Conservation (phyloP, 2,888 invertebrate species). For the Brachypalpus laphriformis region DNA sequence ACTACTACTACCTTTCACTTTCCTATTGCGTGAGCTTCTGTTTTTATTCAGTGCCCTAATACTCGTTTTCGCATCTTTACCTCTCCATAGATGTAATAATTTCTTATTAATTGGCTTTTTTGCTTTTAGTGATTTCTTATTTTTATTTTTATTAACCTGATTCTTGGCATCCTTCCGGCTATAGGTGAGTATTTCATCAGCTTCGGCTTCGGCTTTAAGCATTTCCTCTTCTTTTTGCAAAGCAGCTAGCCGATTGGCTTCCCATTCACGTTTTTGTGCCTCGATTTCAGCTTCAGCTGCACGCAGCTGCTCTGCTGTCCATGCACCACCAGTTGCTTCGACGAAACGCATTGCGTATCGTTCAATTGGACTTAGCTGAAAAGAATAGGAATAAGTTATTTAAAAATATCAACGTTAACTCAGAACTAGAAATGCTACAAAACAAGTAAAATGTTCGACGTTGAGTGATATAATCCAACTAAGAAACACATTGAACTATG, state of each 20-base stretch:
- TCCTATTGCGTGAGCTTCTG: constrained; percentile 71
- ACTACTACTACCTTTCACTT: constrained; percentile 32
- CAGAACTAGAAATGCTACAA: not conserved
- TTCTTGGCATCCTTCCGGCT: constrained; percentile 90
- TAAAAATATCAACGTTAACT: not conserved
- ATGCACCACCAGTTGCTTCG: constrained; percentile 91
- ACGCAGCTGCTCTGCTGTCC: constrained; percentile 92
- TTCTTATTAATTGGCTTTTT: constrained; percentile 44
- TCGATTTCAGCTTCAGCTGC: constrained; percentile 95
- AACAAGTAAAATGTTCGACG: no score
- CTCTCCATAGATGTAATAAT: constrained; percentile 21
- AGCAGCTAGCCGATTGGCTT: constrained; percentile 90
- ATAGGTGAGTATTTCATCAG: constrained; percentile 88
- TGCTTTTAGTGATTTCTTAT: constrained; percentile 60
- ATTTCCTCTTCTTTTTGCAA: constrained; percentile 87
- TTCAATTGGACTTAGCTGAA: constrained; percentile 95
- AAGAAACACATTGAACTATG: constrained; percentile 55
- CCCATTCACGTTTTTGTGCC: constrained; percentile 93
- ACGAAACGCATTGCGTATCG: constrained; percentile 97
- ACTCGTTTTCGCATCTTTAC: constrained; percentile 26
- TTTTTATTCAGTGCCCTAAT: constrained; percentile 48
- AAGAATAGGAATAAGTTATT: constrained; percentile 45
- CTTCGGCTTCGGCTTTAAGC: constrained; percentile 85
- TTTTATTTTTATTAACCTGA: constrained; percentile 88
- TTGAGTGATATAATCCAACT: constrained; percentile 76